Percentiles rank a stretch among this genome's conserved stretches.
These are phyloP conservation scores for Anomalospiza imberbis DNA, from an alignment of 2,797 vertebrate genomes.

Conservation along the genomic window DNA sequence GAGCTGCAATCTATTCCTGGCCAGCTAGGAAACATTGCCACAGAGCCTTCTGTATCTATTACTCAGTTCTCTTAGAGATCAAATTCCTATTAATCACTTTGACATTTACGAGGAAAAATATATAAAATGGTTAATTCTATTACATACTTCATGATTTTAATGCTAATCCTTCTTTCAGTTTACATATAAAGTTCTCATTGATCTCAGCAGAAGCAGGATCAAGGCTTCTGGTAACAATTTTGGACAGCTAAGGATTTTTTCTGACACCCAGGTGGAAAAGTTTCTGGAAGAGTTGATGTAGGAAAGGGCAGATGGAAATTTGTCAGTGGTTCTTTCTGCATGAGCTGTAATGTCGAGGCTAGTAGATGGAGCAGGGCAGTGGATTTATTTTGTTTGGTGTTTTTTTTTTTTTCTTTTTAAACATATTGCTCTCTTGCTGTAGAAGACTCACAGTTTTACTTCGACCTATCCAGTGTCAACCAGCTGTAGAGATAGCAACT, in stretches of 20 bases:
- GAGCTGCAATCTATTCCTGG: not conserved
- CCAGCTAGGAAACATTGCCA: not conserved
- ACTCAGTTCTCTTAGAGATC: not conserved
- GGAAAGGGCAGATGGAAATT: not conserved
- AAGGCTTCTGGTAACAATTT: not conserved
- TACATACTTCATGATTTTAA: not conserved
- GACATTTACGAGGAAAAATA: not conserved
- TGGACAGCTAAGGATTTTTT: not conserved
- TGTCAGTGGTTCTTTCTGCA: not conserved
- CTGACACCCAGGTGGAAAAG: not conserved
- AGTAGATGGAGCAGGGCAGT: accelerated
- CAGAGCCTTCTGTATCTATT: not conserved
- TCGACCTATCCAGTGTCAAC: not conserved
- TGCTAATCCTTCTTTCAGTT: not conserved
- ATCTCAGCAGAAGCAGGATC: not conserved
- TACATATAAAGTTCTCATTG: not conserved
- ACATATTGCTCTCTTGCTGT: not conserved
- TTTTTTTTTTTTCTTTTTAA: not conserved
- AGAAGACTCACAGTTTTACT: not conserved
- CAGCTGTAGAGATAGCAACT: not conserved
- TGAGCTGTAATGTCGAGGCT: not conserved
- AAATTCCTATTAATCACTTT: not conserved
- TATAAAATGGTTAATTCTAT: not conserved
- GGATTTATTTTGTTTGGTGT: not conserved
- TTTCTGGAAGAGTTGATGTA: not conserved